A percentile compares a stretch with the other conserved stretches of the same genome.
Evolutionary conservation across 2,888 invertebrate genomes (phyloP).

Genomic region (Apamea crenata): DNA sequence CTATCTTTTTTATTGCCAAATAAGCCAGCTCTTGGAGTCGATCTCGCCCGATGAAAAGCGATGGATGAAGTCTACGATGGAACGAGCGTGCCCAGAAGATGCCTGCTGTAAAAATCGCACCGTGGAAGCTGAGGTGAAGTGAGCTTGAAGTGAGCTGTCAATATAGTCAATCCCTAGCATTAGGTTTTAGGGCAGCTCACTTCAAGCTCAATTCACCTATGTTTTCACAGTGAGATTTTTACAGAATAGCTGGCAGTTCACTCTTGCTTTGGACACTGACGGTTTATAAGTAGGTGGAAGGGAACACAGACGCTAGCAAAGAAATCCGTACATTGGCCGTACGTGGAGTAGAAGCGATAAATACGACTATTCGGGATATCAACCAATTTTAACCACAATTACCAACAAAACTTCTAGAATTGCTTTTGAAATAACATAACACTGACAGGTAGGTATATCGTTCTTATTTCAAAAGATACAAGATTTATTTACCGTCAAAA

Average conservation of each 20-base stretch:
- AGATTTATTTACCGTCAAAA: constrained; percentile 38
- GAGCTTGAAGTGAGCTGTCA: no score
- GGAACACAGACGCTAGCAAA: background rate
- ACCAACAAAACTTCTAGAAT: constrained; percentile 9
- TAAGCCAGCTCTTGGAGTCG: background rate
- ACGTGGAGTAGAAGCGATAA: background rate
- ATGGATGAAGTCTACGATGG: background rate
- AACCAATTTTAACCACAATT: constrained; percentile 7
- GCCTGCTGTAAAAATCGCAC: background rate
- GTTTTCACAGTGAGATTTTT: background rate
- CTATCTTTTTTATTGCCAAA: background rate
- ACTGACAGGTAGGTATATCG: constrained; percentile 33
- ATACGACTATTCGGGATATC: background rate
- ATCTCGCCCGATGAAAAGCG: background rate
- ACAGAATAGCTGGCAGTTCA: background rate
- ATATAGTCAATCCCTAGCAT: no score
- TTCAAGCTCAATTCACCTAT: background rate
- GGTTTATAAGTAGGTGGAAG: no score
- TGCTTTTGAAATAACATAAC: constrained; percentile 35
- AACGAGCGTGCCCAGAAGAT: background rate
- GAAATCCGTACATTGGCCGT: background rate
- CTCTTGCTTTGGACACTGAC: background rate
- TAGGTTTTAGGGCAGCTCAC: background rate
- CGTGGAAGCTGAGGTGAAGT: no score
- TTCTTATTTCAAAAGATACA: constrained; percentile 27